Evolutionary conservation across 2,888 invertebrate genomes (phyloP).

Genomic region (Cosmia pyralina): DNA sequence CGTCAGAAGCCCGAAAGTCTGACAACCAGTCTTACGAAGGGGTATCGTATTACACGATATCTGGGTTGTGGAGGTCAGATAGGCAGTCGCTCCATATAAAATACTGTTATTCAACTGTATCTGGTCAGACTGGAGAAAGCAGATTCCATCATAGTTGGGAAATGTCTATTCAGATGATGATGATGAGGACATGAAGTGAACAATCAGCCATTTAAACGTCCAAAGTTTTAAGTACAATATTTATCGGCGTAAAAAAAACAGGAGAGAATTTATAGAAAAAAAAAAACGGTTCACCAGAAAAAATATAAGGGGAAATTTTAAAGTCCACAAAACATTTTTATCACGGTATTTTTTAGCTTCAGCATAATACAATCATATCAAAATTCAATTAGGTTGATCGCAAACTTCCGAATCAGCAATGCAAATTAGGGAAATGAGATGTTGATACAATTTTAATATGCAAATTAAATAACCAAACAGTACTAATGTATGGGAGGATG

Average conservation of each 20-base stretch:
- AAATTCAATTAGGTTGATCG: constrained; percentile 72
- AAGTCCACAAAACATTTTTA: constrained; percentile 8
- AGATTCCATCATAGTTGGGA: too few relatives aligned
- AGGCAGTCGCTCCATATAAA: too few relatives aligned
- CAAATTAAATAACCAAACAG: constrained; percentile 55
- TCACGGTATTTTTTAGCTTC: constrained; percentile 28
- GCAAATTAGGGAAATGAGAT: constrained; percentile 74
- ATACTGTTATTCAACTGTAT: too few relatives aligned
- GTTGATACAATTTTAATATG: constrained; percentile 72
- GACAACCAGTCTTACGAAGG: too few relatives aligned
- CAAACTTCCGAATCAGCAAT: constrained; percentile 74
- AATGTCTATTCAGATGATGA: too few relatives aligned
- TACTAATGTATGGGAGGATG: constrained; percentile 30
- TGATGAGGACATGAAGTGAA: background rate
- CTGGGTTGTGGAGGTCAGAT: too few relatives aligned
- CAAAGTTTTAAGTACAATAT: background rate
- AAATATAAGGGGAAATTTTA: constrained; percentile 3
- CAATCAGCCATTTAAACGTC: background rate
- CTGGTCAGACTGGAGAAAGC: too few relatives aligned
- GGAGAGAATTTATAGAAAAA: background rate
- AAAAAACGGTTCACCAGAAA: background rate
- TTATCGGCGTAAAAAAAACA: background rate
- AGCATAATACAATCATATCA: constrained; percentile 63
- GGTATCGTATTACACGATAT: too few relatives aligned
- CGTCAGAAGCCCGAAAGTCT: too few relatives aligned